Percentiles rank a stretch among this genome's conserved stretches.
phyloP scores from a whole-genome alignment of 2,888 invertebrate species.

The Brassicogethes aeneus region DNA sequence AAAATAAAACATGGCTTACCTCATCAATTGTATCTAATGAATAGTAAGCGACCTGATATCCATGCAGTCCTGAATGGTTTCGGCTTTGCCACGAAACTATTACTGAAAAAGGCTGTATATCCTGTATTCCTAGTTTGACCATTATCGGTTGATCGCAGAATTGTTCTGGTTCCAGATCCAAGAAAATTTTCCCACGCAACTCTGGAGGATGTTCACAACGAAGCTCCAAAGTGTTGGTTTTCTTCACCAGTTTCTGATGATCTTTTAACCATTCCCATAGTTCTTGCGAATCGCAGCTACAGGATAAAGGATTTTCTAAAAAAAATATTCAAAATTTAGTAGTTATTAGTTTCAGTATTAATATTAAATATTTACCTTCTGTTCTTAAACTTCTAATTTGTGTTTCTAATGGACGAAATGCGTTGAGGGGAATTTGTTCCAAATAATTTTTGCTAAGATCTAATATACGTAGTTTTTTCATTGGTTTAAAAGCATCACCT shows the following conservation, averaged over 20 bases:
- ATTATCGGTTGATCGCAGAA: constrained; percentile 80
- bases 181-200: constrained; percentile 63
- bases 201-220: constrained; percentile 79
- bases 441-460: constrained; percentile 79
- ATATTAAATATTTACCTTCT: constrained; percentile 56
- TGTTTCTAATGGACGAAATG: constrained; percentile 70
- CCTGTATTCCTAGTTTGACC: constrained; percentile 76
- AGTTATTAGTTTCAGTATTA: background rate
- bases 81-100: constrained; percentile 85
- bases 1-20: constrained; percentile 37
- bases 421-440: constrained; percentile 68
- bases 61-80: constrained; percentile 75
- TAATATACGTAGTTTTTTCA: constrained; percentile 65
- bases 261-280: constrained; percentile 89
- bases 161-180: constrained; percentile 69
- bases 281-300: constrained; percentile 84
- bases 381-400: constrained; percentile 68
- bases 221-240: constrained; percentile 50
- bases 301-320: constrained; percentile 80
- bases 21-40: constrained; percentile 53
- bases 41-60: constrained; percentile 79
- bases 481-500: constrained; percentile 64
- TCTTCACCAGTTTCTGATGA: constrained; percentile 64
- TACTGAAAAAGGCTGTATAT: constrained; percentile 79
- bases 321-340: constrained; percentile 5